A percentile compares a stretch with the other conserved stretches of the same genome.
These are phyloP conservation scores for Troides oblongomaculatus DNA, from an alignment of 2,888 invertebrate species.

Conservation along the genomic window DNA sequence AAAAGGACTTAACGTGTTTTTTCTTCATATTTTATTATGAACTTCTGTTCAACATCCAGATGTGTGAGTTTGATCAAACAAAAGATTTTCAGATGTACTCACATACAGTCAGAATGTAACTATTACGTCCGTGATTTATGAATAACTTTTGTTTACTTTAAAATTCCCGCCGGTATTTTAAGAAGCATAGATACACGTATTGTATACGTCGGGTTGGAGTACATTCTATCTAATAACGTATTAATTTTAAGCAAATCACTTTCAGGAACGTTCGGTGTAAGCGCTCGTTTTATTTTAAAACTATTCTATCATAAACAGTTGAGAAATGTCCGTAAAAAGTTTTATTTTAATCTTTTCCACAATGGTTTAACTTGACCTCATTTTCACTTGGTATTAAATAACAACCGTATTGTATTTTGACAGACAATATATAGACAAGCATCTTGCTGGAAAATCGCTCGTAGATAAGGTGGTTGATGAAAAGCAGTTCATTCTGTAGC, in stretches of 20 bases:
- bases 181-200: conserved; percentile 35
- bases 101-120: conserved; percentile 64
- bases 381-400: too few relatives aligned
- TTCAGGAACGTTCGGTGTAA: background rate
- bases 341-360: background rate
- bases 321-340: background rate
- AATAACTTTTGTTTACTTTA: conserved; percentile 64
- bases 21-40: conserved; percentile 79
- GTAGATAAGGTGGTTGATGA: too few relatives aligned
- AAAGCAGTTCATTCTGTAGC: too few relatives aligned
- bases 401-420: too few relatives aligned
- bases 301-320: background rate
- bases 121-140: conserved; percentile 71
- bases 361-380: too few relatives aligned
- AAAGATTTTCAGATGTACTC: conserved; percentile 74
- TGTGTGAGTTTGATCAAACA: conserved; percentile 77
- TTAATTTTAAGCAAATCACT: conserved; percentile 23
- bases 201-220: conserved; percentile 31
- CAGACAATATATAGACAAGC: too few relatives aligned
- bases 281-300: background rate
- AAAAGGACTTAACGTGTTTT: conserved; percentile 79
- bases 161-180: conserved; percentile 59
- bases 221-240: conserved; percentile 28
- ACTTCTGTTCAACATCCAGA: conserved; percentile 79
- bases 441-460: too few relatives aligned